Evolutionary conservation across 64 coral and sea anemone genomes (phyloP).

Genomic region (Pocillopora damicornis): DNA sequence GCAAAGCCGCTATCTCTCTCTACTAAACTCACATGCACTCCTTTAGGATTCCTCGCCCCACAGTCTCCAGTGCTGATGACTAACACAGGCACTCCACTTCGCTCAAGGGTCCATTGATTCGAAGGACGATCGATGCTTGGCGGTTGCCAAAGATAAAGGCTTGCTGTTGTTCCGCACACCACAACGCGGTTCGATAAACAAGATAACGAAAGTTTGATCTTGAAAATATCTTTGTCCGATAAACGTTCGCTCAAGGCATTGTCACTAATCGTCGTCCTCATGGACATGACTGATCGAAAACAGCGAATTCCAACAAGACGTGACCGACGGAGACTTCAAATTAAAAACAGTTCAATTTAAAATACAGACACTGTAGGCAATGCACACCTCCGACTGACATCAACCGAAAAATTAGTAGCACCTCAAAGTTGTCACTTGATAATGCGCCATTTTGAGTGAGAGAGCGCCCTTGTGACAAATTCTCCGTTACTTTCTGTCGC

Average conservation of each 20-base stretch:
- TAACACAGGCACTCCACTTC: constrained; percentile 89
- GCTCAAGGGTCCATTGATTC: constrained; percentile 75
- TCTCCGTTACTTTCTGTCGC: neutral
- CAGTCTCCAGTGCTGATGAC: constrained; percentile 83
- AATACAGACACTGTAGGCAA: neutral
- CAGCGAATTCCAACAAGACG: constrained; percentile 44
- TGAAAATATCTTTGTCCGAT: constrained; percentile 94
- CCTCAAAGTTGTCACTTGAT: neutral
- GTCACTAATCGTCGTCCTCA: constrained; percentile 72
- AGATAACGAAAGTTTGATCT: constrained; percentile 93
- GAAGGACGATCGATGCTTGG: constrained; percentile 58
- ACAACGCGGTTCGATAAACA: constrained; percentile 93
- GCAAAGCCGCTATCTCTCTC: constrained; percentile 87
- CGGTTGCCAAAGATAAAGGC: constrained; percentile 85
- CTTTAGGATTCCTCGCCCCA: constrained; percentile 91
- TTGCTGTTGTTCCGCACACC: constrained; percentile 78
- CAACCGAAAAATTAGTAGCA: neutral
- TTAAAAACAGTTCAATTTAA: neutral
- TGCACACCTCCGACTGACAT: neutral
- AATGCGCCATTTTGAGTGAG: neutral
- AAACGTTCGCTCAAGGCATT: constrained; percentile 68
- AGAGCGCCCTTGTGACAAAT: neutral
- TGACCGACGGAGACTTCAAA: neutral
- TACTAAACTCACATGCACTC: constrained; percentile 75
- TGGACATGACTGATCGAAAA: constrained; percentile 67